Evolutionary conservation across 2,113 vertebrate genomes (phyloP).

Genomic region (Propithecus coquereli): DNA sequence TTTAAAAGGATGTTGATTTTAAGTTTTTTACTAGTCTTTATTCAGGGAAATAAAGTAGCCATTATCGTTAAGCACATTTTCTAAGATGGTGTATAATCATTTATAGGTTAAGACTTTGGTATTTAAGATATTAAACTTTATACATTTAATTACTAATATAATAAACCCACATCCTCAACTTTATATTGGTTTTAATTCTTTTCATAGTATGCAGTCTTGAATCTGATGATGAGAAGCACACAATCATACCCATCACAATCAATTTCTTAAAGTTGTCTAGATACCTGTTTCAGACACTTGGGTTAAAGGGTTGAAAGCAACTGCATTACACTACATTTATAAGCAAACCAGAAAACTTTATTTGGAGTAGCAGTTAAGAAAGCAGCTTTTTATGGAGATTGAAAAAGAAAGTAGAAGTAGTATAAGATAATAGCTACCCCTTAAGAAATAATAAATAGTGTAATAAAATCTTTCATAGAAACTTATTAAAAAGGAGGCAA

Average conservation of each 20-base stretch:
- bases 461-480: conserved; percentile 26
- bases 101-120: conserved; percentile 38
- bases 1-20: conserved; percentile 32
- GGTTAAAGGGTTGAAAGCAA: not conserved
- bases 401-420: not conserved
- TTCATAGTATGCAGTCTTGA: not conserved
- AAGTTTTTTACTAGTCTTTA: conserved; percentile 56
- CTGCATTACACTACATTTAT: not conserved
- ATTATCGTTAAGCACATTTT: conserved; percentile 39
- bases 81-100: conserved; percentile 2
- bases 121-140: conserved; percentile 46
- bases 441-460: conserved; percentile 16
- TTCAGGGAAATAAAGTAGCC: conserved; percentile 12
- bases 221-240: not conserved
- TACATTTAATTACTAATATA: conserved; percentile 19
- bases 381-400: not conserved
- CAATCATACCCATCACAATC: not conserved
- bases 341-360: conserved; percentile 37
- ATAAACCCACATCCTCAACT: not conserved
- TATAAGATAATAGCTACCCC: not conserved
- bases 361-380: conserved; percentile 13
- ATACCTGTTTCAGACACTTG: not conserved
- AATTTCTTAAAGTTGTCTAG: not conserved
- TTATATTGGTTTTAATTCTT: not conserved
- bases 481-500: conserved; percentile 22